A percentile compares a stretch with the other conserved stretches of the same genome.
phyloP scores from a whole-genome alignment of 2,888 invertebrate species.

The Pollenia angustigena region DNA sequence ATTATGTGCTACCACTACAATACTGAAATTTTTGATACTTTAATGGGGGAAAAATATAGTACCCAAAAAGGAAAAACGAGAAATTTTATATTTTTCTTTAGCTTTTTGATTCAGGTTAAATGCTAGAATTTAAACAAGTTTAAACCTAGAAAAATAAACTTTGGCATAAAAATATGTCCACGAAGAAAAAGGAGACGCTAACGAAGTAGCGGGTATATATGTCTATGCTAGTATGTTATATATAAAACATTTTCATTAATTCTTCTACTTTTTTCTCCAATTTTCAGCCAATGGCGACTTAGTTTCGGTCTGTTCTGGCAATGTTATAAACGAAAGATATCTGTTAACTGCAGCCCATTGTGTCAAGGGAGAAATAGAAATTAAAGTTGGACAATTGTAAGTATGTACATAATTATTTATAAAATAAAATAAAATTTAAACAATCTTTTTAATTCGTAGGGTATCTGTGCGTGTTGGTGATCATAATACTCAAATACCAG shows the following conservation, averaged over 20 bases:
- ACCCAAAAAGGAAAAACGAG: too few relatives aligned
- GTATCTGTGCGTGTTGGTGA: constrained; percentile 78
- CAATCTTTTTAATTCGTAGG: constrained; percentile 64
- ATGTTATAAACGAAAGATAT: constrained; percentile 82
- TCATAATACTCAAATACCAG: constrained; percentile 75
- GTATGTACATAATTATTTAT: constrained; percentile 74
- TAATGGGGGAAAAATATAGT: too few relatives aligned
- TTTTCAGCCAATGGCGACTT: constrained; percentile 55
- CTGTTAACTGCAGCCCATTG: constrained; percentile 87
- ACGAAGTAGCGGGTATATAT: too few relatives aligned
- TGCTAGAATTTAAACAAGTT: too few relatives aligned
- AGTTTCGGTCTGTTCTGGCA: constrained; percentile 73
- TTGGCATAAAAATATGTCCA: too few relatives aligned
- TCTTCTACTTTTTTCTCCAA: not conserved
- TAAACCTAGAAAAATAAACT: too few relatives aligned
- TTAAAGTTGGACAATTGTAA: constrained; percentile 85
- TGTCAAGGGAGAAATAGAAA: constrained; percentile 84
- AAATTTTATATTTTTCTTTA: too few relatives aligned
- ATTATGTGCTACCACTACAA: too few relatives aligned
- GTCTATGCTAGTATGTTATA: too few relatives aligned
- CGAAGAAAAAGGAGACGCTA: too few relatives aligned
- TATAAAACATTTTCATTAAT: not conserved
- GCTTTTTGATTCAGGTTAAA: too few relatives aligned
- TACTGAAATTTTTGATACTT: too few relatives aligned
- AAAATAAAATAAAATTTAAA: not conserved